phyloP scores from a whole-genome alignment of 2,797 vertebrate genomes.

The Rhinichthys osculus region DNA sequence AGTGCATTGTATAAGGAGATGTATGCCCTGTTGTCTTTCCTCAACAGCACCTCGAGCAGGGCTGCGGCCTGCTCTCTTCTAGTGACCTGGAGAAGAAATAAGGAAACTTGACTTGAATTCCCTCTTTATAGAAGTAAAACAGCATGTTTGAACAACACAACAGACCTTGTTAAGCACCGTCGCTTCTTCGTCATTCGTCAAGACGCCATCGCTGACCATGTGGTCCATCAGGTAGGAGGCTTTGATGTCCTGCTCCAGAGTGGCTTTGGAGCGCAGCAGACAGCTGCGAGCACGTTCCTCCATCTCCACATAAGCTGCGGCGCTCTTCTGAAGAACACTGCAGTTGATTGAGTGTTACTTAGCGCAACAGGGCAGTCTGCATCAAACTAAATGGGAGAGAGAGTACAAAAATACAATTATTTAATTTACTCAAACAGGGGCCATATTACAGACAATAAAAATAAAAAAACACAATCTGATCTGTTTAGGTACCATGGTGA shows the following conservation, averaged over 20 bases:
- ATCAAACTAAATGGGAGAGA: neutral
- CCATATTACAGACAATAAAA: neutral
- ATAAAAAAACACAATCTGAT: neutral
- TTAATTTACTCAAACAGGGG: neutral
- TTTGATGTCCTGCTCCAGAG: conserved; percentile 91
- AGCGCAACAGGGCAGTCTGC: neutral
- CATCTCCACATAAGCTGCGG: conserved; percentile 75
- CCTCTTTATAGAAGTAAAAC: too few species aligned
- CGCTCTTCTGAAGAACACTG: neutral
- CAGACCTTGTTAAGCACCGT: conserved; percentile 84
- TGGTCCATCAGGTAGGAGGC: conserved; percentile 91
- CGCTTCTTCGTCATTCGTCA: conserved; percentile 87
- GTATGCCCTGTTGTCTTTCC: conserved; percentile 88
- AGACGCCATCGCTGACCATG: conserved; percentile 88
- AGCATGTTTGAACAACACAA: neutral
- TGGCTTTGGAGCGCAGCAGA: conserved; percentile 82
- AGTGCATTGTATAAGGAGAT: conserved; percentile 96
- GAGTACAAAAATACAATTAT: neutral
- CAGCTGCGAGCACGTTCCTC: conserved; percentile 87
- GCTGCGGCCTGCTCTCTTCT: conserved; percentile 83
- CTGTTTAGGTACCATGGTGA: neutral
- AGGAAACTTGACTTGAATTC: neutral
- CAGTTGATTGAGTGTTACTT: neutral
- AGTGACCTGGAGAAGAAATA: conserved; percentile 76
- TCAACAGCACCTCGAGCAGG: conserved; percentile 86